A percentile compares a stretch with the other conserved stretches of the same genome.
phyloP scores from a whole-genome alignment of 2,113 vertebrate genomes.

The Vidua macroura region DNA sequence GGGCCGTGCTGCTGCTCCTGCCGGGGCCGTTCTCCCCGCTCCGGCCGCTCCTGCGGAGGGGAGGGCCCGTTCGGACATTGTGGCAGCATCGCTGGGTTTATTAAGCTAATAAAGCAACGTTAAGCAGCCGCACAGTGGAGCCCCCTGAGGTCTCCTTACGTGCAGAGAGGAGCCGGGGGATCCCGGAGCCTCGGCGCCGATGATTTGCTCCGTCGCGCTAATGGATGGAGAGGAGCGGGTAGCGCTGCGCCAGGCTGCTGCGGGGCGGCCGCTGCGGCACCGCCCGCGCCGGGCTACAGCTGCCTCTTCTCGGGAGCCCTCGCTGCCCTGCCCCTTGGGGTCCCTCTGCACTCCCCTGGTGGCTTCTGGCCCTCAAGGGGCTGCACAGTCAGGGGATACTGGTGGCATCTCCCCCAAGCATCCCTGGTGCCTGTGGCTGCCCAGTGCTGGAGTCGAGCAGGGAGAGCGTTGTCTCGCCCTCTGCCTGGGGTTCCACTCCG shows the following conservation, averaged over 20 bases:
- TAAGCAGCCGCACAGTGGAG: neutral
- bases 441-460: rapidly evolving
- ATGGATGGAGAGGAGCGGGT: neutral
- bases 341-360: neutral
- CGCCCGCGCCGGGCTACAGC: rapidly evolving
- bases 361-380: neutral
- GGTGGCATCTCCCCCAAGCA: neutral
- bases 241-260: neutral
- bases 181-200: neutral
- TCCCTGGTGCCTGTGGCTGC: neutral
- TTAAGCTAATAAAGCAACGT: slow-evolving; percentile 50
- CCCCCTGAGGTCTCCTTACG: slow-evolving; percentile 7
- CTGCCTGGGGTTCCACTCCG: rapidly evolving
- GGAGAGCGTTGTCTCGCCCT: neutral
- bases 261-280: neutral
- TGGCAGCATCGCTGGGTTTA: neutral
- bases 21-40: rapidly evolving
- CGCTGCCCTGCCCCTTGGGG: rapidly evolving
- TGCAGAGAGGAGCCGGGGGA: slow-evolving; percentile 5
- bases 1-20: rapidly evolving
- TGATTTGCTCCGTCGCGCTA: slow-evolving; percentile 10
- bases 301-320: rapidly evolving
- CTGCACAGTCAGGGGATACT: rapidly evolving
- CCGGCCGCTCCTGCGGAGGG: neutral
- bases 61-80: neutral